Conservation (phyloP, 2,797 vertebrate genomes). For the Florisuga fusca region DNA sequence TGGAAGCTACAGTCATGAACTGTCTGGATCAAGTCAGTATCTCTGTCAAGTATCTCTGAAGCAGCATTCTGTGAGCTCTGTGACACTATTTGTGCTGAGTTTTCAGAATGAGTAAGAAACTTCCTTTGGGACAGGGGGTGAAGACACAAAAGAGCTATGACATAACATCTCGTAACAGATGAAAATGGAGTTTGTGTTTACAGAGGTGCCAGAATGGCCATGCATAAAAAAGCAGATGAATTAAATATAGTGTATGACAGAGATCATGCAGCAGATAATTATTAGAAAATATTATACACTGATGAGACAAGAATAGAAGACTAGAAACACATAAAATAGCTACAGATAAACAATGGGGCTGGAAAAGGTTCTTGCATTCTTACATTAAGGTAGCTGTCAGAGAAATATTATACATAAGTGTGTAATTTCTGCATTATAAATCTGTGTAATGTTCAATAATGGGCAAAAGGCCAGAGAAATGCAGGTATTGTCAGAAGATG, state of each 20-base stretch:
- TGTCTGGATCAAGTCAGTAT: not conserved
- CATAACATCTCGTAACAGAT: not conserved
- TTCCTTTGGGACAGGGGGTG: not conserved
- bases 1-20: not conserved
- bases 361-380: not conserved
- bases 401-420: not conserved
- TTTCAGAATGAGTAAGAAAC: not conserved
- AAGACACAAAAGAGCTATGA: not conserved
- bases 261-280: not conserved
- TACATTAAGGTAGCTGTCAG: not conserved
- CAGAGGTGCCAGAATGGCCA: not conserved
- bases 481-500: not conserved
- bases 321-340: not conserved
- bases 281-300: not conserved
- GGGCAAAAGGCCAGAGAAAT: not conserved
- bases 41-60: not conserved
- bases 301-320: not conserved
- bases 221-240: not conserved
- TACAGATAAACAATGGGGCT: not conserved
- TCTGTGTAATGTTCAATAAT: not conserved
- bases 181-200: not conserved
- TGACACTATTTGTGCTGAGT: not conserved
- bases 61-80: not conserved
- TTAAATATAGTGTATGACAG: not conserved
- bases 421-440: not conserved